Evolutionary conservation across 2,113 vertebrate genomes (phyloP).

Genomic region (Anarhynchus alexandrinus): DNA sequence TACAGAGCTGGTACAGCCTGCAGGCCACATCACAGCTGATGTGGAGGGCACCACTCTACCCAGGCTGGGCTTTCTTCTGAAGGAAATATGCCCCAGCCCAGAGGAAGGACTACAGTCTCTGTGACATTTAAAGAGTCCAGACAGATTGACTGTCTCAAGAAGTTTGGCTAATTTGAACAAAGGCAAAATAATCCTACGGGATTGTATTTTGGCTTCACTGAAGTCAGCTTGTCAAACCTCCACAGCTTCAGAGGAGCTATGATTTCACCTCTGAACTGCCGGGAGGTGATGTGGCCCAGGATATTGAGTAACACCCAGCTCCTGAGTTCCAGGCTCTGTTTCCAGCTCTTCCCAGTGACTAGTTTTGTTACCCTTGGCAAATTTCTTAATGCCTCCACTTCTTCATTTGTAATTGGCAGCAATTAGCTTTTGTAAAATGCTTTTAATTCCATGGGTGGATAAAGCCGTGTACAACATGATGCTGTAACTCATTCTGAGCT

Average conservation of each 20-base stretch:
- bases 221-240: not conserved
- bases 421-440: not conserved
- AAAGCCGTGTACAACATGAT: not conserved
- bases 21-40: not conserved
- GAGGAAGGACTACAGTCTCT: not conserved
- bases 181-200: not conserved
- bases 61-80: not conserved
- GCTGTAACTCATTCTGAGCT: not conserved
- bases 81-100: not conserved
- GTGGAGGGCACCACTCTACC: not conserved
- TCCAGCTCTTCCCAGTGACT: not conserved
- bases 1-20: not conserved
- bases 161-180: not conserved
- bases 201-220: not conserved
- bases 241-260: not conserved
- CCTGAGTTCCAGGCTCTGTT: not conserved
- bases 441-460: not conserved
- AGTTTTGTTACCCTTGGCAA: not conserved
- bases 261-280: not conserved
- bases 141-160: not conserved
- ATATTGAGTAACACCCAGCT: not conserved
- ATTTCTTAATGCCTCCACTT: not conserved
- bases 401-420: not conserved
- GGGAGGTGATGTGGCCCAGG: not conserved
- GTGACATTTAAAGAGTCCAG: not conserved